These are phyloP conservation scores for Athalia circularis DNA, from an alignment of 2,888 invertebrate species.

Conservation along the genomic window DNA sequence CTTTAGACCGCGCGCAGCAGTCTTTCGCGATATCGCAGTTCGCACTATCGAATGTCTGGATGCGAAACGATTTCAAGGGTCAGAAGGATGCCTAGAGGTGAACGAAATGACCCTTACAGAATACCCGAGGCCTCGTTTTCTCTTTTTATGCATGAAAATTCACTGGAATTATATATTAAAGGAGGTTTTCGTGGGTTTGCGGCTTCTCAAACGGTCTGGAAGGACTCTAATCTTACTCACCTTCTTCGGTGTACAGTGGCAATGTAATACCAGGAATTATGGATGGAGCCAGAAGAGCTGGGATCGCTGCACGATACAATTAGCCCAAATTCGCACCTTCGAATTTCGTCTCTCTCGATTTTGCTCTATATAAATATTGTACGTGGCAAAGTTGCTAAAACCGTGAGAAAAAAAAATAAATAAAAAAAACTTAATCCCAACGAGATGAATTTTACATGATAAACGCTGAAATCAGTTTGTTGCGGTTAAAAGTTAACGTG, in stretches of 20 bases:
- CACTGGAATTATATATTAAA: conserved; percentile 29
- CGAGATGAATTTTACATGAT: not conserved
- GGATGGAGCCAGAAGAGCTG: not conserved
- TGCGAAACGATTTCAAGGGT: conserved; percentile 30
- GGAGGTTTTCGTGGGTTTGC: conserved; percentile 19
- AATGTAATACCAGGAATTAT: not conserved
- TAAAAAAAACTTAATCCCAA: not conserved
- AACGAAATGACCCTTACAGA: not conserved
- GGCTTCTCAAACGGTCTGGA: conserved; percentile 5
- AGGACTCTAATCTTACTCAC: conserved; percentile 21
- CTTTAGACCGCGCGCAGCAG: conserved; percentile 17
- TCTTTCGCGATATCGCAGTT: conserved; percentile 35
- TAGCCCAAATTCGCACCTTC: not conserved
- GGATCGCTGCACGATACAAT: not conserved
- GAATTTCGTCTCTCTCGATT: too few relatives aligned
- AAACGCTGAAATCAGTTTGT: not conserved
- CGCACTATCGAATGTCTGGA: conserved; percentile 34
- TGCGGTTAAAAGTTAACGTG: not conserved
- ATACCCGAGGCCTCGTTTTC: conserved; percentile 13
- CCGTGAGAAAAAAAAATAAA: not conserved
- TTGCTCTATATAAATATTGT: too few relatives aligned
- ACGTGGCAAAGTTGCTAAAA: not conserved
- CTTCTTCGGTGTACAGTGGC: not conserved
- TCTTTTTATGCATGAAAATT: conserved; percentile 39
- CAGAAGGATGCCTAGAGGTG: conserved; percentile 25